Percentiles rank a stretch among this genome's conserved stretches.
Conservation (phyloP, 1,140 invertebrate genomes). For the Bombyx mandarina region DNA sequence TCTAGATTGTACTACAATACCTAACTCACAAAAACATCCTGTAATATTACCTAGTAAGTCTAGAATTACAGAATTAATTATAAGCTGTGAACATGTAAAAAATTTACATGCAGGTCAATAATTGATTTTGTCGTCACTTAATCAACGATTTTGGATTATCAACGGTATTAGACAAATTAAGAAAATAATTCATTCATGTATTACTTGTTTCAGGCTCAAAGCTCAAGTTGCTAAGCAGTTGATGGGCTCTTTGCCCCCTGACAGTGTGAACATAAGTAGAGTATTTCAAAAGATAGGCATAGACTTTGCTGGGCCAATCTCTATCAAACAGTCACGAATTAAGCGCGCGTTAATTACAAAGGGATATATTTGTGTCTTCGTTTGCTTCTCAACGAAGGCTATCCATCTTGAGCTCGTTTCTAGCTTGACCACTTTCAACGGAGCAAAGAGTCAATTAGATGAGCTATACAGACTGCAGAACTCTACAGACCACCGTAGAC, state of each 20-base stretch:
- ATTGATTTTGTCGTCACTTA: slow-evolving; percentile 8
- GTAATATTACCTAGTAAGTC: slow-evolving; percentile 22
- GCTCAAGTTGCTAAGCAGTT: slow-evolving; percentile 9
- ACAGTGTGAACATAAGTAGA: slow-evolving; percentile 18
- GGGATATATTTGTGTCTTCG: slow-evolving; percentile 2
- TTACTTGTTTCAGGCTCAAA: slow-evolving; percentile 13
- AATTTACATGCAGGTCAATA: slow-evolving; percentile 21
- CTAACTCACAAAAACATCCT: slow-evolving; percentile 26
- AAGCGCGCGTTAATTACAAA: neutral
- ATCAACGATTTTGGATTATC: slow-evolving; percentile 20
- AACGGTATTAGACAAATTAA: slow-evolving; percentile 11
- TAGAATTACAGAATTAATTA: slow-evolving; percentile 24
- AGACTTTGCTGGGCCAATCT: slow-evolving; percentile 41
- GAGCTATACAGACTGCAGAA: neutral
- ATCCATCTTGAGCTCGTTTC: slow-evolving; percentile 19
- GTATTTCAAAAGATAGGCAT: slow-evolving; percentile 33
- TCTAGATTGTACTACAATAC: slow-evolving; percentile 15
- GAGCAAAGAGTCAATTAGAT: slow-evolving; percentile 2
- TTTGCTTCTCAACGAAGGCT: slow-evolving; percentile 7
- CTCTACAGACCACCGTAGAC: neutral
- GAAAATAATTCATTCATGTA: slow-evolving; percentile 15
- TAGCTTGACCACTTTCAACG: slow-evolving; percentile 12
- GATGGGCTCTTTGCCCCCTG: slow-evolving; percentile 22
- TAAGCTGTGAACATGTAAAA: slow-evolving; percentile 23
- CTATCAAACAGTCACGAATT: neutral